Evolutionary conservation across 2,113 vertebrate genomes (phyloP).

Genomic region (human): GRCh38 chr1:35215001-35215500

Average conservation of each 20-base stretch:
- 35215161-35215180: neutral
- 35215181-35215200: neutral
- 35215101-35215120: neutral
- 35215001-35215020: neutral
- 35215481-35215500: neutral
- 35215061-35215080: neutral
- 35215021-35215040: neutral
- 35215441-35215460: too few species aligned
- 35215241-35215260: neutral
- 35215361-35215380: neutral
- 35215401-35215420: neutral
- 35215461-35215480: neutral
- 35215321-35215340: neutral
- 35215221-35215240: neutral
- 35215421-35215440: neutral
- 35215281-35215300: neutral
- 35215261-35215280: neutral
- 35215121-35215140: neutral
- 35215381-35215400: neutral
- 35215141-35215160: neutral
- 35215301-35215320: neutral
- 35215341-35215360: neutral
- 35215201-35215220: neutral
- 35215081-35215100: neutral
- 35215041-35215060: neutral